These are phyloP conservation scores for Mastacembelus armatus DNA, from an alignment of 2,797 vertebrate genomes.

Conservation along the genomic window DNA sequence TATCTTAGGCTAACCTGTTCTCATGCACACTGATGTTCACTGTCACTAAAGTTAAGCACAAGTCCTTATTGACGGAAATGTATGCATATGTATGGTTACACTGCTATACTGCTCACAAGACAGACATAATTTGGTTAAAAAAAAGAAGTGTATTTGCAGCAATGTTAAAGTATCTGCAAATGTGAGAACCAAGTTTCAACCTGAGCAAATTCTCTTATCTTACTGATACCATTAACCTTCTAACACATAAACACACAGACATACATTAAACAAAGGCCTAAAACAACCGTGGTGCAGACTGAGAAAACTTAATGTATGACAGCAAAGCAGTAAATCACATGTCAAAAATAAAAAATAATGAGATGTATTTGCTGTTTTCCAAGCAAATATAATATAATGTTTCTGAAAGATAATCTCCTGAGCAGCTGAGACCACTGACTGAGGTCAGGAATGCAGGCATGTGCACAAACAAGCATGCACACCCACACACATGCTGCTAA, in stretches of 20 bases:
- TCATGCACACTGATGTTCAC: too few species aligned
- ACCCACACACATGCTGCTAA: slow-evolving; percentile 15
- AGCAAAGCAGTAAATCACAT: not conserved
- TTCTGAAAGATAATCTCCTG: slow-evolving; percentile 33
- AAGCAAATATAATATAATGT: slow-evolving; percentile 6
- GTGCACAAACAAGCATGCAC: slow-evolving; percentile 18
- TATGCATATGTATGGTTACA: too few species aligned
- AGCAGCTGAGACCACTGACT: slow-evolving; percentile 46
- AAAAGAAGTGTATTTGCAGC: not conserved
- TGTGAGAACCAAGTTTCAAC: slow-evolving; percentile 18
- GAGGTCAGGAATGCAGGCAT: slow-evolving; percentile 7
- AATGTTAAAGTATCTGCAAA: slow-evolving; percentile 20
- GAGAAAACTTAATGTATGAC: not conserved
- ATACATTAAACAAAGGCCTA: slow-evolving; percentile 3
- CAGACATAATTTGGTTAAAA: not conserved
- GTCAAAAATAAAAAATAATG: slow-evolving; percentile 2
- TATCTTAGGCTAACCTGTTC: too few species aligned
- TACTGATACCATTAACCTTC: slow-evolving; percentile 10
- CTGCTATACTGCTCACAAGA: not conserved
- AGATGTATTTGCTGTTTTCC: not conserved
- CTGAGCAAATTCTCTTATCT: slow-evolving; percentile 43
- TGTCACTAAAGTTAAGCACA: too few species aligned
- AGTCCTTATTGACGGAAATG: too few species aligned
- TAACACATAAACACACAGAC: slow-evolving; percentile 37
- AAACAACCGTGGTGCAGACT: not conserved